Evolutionary conservation across 2,888 invertebrate species (phyloP).

Genomic region (Phymatocera aterrima): DNA sequence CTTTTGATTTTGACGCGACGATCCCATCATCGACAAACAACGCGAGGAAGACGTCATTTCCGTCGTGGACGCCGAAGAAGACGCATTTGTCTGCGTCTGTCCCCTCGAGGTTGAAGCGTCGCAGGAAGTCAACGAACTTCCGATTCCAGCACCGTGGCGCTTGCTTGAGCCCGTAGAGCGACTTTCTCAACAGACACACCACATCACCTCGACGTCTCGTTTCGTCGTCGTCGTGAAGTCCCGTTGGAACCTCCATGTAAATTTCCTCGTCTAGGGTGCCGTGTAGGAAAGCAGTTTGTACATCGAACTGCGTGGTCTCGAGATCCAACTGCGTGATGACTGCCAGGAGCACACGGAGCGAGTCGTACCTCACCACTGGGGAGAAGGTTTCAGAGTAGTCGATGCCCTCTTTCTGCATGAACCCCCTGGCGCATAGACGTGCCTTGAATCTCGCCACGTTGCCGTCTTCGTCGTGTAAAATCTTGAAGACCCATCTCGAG

Average conservation of each 20-base stretch:
- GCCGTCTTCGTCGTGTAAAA: conserved; percentile 48
- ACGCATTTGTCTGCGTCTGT: conserved; percentile 37
- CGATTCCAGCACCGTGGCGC: conserved; percentile 47
- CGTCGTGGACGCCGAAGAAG: no score
- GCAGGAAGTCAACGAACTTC: conserved; percentile 16
- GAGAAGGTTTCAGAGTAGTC: conserved; percentile 52
- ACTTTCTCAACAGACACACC: conserved; percentile 32
- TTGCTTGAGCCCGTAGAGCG: conserved; percentile 44
- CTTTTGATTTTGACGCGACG: neutral
- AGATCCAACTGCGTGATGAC: conserved; percentile 51
- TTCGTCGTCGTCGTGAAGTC: conserved; percentile 46
- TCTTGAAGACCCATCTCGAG: conserved; percentile 51
- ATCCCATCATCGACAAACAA: conserved; percentile 45
- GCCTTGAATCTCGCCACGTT: conserved; percentile 47
- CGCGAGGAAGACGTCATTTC: conserved; percentile 38
- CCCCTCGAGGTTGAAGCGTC: neutral
- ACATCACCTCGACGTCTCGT: neutral
- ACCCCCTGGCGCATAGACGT: conserved; percentile 47
- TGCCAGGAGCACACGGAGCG: conserved; percentile 51
- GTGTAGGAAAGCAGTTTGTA: conserved; percentile 50
- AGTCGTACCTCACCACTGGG: conserved; percentile 50
- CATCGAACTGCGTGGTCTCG: conserved; percentile 52
- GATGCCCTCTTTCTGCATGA: conserved; percentile 46
- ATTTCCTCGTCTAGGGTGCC: conserved; percentile 54
- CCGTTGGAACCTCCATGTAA: conserved; percentile 58